Percentiles rank a stretch among this genome's conserved stretches.
Conservation (phyloP, 2,888 invertebrate genomes). For the Philopedon plagiatum region DNA sequence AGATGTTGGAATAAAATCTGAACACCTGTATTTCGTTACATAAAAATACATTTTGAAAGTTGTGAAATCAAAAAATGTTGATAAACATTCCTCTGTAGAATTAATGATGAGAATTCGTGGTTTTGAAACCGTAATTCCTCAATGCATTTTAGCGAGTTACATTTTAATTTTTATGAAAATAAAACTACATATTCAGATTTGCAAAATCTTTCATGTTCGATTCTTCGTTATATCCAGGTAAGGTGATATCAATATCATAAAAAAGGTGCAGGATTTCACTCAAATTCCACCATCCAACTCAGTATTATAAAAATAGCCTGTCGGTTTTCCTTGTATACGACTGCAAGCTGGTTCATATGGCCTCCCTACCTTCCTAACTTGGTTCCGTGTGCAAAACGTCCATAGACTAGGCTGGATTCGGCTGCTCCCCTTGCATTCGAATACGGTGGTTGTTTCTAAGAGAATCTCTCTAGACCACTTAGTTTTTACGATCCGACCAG, state of each 20-base stretch:
- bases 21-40: no score
- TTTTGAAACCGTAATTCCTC: no score
- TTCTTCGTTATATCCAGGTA: slow-evolving; percentile 51
- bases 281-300: slow-evolving; percentile 63
- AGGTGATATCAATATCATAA: slow-evolving; percentile 65
- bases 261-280: slow-evolving; percentile 67
- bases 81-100: no score
- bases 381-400: slow-evolving; percentile 76
- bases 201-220: not conserved
- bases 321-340: slow-evolving; percentile 57
- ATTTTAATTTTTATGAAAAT: no score
- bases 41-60: no score
- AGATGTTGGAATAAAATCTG: no score
- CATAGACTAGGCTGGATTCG: slow-evolving; percentile 74
- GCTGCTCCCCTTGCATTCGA: slow-evolving; percentile 72
- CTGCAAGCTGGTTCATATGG: slow-evolving; percentile 49
- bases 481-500: slow-evolving; percentile 64
- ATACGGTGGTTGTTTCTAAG: slow-evolving; percentile 70
- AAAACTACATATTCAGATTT: no score
- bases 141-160: no score
- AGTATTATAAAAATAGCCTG: slow-evolving; percentile 71
- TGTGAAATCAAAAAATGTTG: no score
- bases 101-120: no score
- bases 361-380: slow-evolving; percentile 57
- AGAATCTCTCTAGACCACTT: slow-evolving; percentile 50